Evolutionary conservation across 1,140 invertebrate genomes (phyloP).

Genomic region (Platyura marginata): DNA sequence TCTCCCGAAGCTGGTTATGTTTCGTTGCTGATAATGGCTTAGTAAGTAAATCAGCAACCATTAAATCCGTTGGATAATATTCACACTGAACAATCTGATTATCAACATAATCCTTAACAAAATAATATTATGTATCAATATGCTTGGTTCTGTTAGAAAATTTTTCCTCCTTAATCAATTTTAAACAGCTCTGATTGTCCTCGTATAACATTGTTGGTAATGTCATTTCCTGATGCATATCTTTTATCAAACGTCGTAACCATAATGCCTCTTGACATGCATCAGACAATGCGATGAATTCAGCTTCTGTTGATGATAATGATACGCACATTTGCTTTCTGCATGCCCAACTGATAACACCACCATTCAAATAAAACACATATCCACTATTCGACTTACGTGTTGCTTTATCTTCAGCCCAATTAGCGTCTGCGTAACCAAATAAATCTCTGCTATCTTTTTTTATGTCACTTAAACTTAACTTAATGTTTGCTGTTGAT

Average conservation of each 20-base stretch:
- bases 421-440: conserved; percentile 8
- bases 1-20: too few species aligned
- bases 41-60: too few species aligned
- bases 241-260: conserved; percentile 6
- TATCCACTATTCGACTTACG: conserved; percentile 10
- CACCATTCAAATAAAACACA: conserved; percentile 6
- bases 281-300: conserved; percentile 7
- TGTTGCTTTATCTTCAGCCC: conserved; percentile 7
- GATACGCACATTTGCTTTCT: conserved; percentile 9
- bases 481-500: not conserved
- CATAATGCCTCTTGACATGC: conserved; percentile 7
- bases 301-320: conserved; percentile 10
- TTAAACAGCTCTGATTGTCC: conserved; percentile 5
- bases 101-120: too few species aligned
- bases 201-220: conserved; percentile 1
- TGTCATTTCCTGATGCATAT: conserved; percentile 1
- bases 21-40: not conserved
- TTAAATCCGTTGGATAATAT: too few species aligned
- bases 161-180: conserved; percentile 5
- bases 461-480: not conserved
- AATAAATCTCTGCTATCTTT: not conserved
- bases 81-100: too few species aligned
- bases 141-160: conserved; percentile 12
- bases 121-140: conserved; percentile 11
- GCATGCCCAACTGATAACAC: conserved; percentile 7